Percentiles rank a stretch among this genome's conserved stretches.
phyloP scores from a whole-genome alignment of 2,888 invertebrate genomes.

The Agrotis clavis region DNA sequence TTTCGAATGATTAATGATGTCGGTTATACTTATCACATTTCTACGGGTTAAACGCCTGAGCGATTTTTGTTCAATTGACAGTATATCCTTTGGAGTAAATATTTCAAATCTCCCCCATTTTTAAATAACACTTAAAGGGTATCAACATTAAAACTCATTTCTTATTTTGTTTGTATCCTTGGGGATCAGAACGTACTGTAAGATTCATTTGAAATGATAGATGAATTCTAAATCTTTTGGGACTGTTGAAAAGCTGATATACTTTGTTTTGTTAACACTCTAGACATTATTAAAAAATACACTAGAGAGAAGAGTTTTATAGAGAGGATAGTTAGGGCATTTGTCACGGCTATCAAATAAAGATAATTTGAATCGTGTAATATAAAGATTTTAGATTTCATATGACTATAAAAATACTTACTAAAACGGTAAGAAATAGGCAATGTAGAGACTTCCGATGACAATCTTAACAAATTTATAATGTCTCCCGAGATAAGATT shows the following conservation, averaged over 20 bases:
- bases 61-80: slow-evolving; percentile 86
- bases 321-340: background rate
- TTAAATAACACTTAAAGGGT: slow-evolving; percentile 79
- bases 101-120: slow-evolving; percentile 71
- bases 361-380: background rate
- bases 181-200: slow-evolving; percentile 70
- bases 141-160: slow-evolving; percentile 72
- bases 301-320: background rate
- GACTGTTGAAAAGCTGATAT: slow-evolving; percentile 15
- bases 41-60: slow-evolving; percentile 77
- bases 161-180: slow-evolving; percentile 78
- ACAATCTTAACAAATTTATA: slow-evolving; percentile 31
- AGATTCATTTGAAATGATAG: slow-evolving; percentile 74
- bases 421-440: slow-evolving; percentile 8
- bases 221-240: slow-evolving; percentile 69
- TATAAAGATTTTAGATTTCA: too few relatives aligned
- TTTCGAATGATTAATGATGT: slow-evolving; percentile 87
- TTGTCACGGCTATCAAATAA: slow-evolving; percentile 12
- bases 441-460: slow-evolving; percentile 11
- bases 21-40: slow-evolving; percentile 68
- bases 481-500: slow-evolving; percentile 44
- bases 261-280: slow-evolving; percentile 4
- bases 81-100: slow-evolving; percentile 80
- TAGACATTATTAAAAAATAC: slow-evolving; percentile 9
- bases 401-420: background rate